Conservation (phyloP, 1,140 invertebrate species). For the Mylabris phalerata region DNA sequence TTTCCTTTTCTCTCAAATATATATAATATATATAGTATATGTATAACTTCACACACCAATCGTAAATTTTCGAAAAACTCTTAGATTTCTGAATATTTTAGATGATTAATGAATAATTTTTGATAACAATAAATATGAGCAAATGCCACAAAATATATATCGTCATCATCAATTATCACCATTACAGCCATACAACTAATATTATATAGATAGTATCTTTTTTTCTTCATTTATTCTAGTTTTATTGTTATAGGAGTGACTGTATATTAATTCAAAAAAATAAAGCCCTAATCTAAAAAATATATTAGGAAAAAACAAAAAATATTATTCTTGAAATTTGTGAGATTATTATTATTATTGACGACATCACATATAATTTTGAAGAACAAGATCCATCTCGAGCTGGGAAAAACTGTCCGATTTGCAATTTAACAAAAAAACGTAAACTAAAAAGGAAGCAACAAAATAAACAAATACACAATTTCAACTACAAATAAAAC, state of each 20-base stretch:
- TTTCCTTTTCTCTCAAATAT: constrained; percentile 3
- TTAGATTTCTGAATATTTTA: too few species aligned
- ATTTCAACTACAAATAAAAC: constrained; percentile 3
- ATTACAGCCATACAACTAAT: too few species aligned
- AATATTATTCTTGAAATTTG: constrained; percentile 32
- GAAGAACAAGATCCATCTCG: constrained; percentile 32
- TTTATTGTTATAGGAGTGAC: too few species aligned
- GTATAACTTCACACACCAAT: too few species aligned
- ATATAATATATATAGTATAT: neutral
- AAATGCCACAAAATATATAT: too few species aligned
- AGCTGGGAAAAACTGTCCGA: constrained; percentile 19
- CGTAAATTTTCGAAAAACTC: too few species aligned
- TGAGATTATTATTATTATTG: constrained; percentile 37
- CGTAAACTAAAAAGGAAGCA: neutral
- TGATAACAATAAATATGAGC: constrained; percentile 13
- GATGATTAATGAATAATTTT: too few species aligned
- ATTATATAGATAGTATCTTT: too few species aligned
- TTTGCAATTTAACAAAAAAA: neutral
- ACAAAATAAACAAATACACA: constrained; percentile 2
- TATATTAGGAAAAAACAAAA: constrained; percentile 23
- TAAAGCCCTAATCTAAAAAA: constrained; percentile 13
- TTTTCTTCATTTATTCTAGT: too few species aligned
- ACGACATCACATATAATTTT: constrained; percentile 42
- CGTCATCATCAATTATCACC: too few species aligned
- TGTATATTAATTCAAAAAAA: too few species aligned